Conservation (phyloP, 2,888 invertebrate species). For the Diaphora mendica region DNA sequence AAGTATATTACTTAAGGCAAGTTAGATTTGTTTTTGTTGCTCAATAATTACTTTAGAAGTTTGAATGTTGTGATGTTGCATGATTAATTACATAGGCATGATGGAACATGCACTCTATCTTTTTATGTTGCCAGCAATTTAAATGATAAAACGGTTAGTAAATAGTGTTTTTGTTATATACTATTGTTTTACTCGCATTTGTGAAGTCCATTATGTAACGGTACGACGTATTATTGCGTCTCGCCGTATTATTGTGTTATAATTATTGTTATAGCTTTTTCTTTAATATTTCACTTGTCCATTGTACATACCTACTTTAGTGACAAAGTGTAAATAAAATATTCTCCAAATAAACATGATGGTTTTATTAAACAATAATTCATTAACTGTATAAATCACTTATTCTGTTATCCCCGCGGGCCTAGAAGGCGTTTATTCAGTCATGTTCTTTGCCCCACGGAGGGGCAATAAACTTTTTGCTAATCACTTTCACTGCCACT, state of each 20-base stretch:
- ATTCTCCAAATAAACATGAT: slow-evolving; percentile 75
- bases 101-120: slow-evolving; percentile 24
- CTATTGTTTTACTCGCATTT: slow-evolving; percentile 31
- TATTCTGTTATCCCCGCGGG: slow-evolving; percentile 36
- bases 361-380: slow-evolving; percentile 72
- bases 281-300: slow-evolving; percentile 69
- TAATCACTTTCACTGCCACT: slow-evolving; percentile 81
- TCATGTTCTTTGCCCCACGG: slow-evolving; percentile 23
- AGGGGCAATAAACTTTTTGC: slow-evolving; percentile 41
- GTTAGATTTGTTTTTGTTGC: slow-evolving; percentile 68
- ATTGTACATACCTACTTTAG: slow-evolving; percentile 76
- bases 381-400: slow-evolving; percentile 54
- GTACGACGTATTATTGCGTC: slow-evolving; percentile 13
- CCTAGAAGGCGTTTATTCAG: slow-evolving; percentile 28
- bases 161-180: slow-evolving; percentile 41
- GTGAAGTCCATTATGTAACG: slow-evolving; percentile 30
- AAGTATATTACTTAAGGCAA: slow-evolving; percentile 54
- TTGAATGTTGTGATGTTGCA: slow-evolving; percentile 56
- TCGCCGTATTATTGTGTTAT: slow-evolving; percentile 26
- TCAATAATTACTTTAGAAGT: slow-evolving; percentile 47
- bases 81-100: slow-evolving; percentile 31
- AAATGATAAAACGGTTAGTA: slow-evolving; percentile 25
- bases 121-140: slow-evolving; percentile 23
- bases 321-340: slow-evolving; percentile 83
- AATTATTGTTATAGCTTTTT: slow-evolving; percentile 55